Base-by-base conservation (phyloP, 2,113 vertebrate genomes). In the zebrafish (Danio rerio) region DNA sequence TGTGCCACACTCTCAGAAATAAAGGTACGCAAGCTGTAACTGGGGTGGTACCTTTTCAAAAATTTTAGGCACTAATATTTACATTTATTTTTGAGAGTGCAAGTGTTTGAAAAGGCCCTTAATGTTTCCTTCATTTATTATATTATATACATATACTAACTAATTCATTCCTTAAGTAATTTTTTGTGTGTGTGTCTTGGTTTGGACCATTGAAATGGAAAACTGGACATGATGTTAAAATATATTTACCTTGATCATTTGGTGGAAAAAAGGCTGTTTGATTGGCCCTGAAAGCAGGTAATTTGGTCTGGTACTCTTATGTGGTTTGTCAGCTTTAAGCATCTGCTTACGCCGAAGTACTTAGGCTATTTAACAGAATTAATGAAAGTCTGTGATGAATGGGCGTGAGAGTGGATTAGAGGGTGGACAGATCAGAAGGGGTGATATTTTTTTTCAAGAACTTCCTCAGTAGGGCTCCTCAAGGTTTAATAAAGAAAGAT, bases 401-500 rank as follows among this genome's bases (percentile, higher is more conserved):
- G 81, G 43, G 15, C 68, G 62, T 21, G 43, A 40, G 63, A 65
- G 59, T 56, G 45, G 61, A 82, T 55, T 76, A 76, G 49, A 58
- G 18, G 45, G 18, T 12, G n/a, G 61, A 69, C 52, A 59, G 40
- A 49, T 66, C 49, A 43, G 76, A 65, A 8, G 21, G 61, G 9
- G 16, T 43, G 76, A 78, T 78, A 42, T 7, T 42, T n/a, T 53
- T 66, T 62, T 31, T 31, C 31, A 53, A 55, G 31, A 66, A 53
- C 47, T 18, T 79, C 50, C 59, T 63, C 59, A 40, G 21, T 66
- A 43, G 10, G 31, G 53, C 45, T 72, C 52, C 43, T 47, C 43
- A 68, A n/a, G 81, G 50, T 68, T 76, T 68, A 82, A 58, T 69
- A 76, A 76, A 75, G 72, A 75, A 45, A 76, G 81, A 45, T 45